phyloP scores from a whole-genome alignment of 2,888 invertebrate species.

The Microdon myrmicae region DNA sequence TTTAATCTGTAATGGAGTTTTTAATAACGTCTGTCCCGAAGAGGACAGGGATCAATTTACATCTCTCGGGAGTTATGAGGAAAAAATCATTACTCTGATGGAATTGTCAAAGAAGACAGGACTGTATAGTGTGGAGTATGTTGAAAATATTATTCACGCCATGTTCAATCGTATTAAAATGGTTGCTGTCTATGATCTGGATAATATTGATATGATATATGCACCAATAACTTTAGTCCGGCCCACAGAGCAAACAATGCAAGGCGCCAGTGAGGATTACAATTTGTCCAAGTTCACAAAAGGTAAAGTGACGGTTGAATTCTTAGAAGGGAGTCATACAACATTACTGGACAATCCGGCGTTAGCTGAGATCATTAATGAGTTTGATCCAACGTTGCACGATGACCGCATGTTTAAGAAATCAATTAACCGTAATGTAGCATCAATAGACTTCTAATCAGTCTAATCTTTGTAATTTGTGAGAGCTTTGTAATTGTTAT shows the following conservation, averaged over 20 bases:
- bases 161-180: slow-evolving; percentile 71
- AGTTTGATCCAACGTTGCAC: slow-evolving; percentile 60
- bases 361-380: slow-evolving; percentile 73
- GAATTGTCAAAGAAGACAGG: slow-evolving; percentile 65
- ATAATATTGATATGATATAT: slow-evolving; percentile 65
- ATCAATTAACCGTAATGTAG: too few species aligned
- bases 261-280: slow-evolving; percentile 73
- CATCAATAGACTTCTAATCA: too few species aligned
- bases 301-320: slow-evolving; percentile 71
- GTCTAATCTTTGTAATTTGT: too few species aligned
- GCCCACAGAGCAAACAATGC: slow-evolving; percentile 71
- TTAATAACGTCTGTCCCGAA: slow-evolving; percentile 62
- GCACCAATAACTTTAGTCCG: slow-evolving; percentile 73
- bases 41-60: slow-evolving; percentile 64
- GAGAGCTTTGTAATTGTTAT: too few species aligned
- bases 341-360: slow-evolving; percentile 76
- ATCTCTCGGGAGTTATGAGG: slow-evolving; percentile 70
- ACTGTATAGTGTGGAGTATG: slow-evolving; percentile 65
- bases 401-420: slow-evolving; percentile 62
- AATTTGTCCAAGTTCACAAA: slow-evolving; percentile 72
- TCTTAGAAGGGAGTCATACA: slow-evolving; percentile 78
- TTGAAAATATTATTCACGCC: slow-evolving; percentile 63
- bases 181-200: slow-evolving; percentile 67
- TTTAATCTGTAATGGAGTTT: slow-evolving; percentile 58
- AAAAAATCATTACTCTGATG: slow-evolving; percentile 70